These are phyloP conservation scores for Heliconius sara DNA, from an alignment of 2,888 invertebrate species.

Conservation along the genomic window DNA sequence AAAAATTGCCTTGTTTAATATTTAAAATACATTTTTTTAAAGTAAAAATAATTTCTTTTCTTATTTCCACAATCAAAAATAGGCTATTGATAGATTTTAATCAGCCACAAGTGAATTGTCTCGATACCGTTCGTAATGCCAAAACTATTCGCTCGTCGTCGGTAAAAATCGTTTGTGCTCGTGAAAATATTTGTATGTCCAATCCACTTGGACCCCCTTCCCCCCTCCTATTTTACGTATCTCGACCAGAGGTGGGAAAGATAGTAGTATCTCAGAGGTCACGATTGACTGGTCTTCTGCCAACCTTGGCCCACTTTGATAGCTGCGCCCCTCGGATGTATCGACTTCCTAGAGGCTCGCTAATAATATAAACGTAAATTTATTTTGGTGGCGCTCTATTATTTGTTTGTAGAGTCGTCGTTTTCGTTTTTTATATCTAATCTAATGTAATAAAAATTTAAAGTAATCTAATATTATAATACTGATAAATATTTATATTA, in stretches of 20 bases:
- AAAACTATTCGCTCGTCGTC: slow-evolving; percentile 56
- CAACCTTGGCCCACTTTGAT: slow-evolving; percentile 78
- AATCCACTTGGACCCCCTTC: slow-evolving; percentile 54
- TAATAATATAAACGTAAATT: slow-evolving; percentile 29
- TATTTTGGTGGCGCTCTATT: slow-evolving; percentile 17
- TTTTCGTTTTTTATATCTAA: slow-evolving; percentile 9
- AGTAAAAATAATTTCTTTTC: not conserved
- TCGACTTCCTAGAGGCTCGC: slow-evolving; percentile 63
- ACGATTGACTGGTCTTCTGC: slow-evolving; percentile 57
- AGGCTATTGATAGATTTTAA: not conserved
- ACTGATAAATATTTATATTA: no score
- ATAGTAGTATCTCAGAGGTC: slow-evolving; percentile 59
- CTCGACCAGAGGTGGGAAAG: slow-evolving; percentile 51
- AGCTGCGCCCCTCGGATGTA: slow-evolving; percentile 58
- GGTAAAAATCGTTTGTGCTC: slow-evolving; percentile 62
- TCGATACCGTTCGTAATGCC: slow-evolving; percentile 2
- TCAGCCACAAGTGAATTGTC: not conserved
- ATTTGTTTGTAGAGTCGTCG: not conserved
- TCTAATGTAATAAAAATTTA: not conserved
- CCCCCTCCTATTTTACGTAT: slow-evolving; percentile 50
- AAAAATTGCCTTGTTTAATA: not conserved
- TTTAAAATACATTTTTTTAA: not conserved
- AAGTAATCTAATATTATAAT: no score
- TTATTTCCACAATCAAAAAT: not conserved
- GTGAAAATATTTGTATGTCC: slow-evolving; percentile 54